Evolutionary conservation across 1,140 invertebrate genomes (phyloP), one percentile per base, ranked within the genome.

Genomic region (Pseudomyrmex pallidus): DNA sequence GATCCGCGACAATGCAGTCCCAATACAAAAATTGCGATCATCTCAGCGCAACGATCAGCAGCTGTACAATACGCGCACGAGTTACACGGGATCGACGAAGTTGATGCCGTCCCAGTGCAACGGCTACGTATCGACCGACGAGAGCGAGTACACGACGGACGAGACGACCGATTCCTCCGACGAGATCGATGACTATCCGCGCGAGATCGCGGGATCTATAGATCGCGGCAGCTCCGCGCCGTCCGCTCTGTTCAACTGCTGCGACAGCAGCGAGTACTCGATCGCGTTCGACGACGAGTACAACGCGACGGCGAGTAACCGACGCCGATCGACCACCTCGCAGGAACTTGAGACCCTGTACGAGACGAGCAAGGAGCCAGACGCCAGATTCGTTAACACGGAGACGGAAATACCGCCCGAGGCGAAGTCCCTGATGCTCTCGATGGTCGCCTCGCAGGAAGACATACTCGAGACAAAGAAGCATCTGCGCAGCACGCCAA

Each of bases 381-480:
- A 89, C 0, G 9, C 80, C 8, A 92, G 88, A 72, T 87, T 68
- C 35, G 9, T 67, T 3, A 86, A 91, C 50, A 84, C 85, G 0
- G 89, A 90, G 2, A 50, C 82, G 1, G 89, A 91, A 2, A 56
- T 89, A 7, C 86, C 80, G 5, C 68, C 48, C 2, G 85, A 92
- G 48, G 62, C 86, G 0, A 92, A 93, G n/a, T 88, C 91, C 1
- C 70, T 89, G 48, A 74, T 92, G 20, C 61, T 93, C 1, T 91
- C 91, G 17, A 92, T 91, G 74, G 74, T 93, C 5, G 85, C 91
- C 22, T 92, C 91, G 0, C 91, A 94, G 35, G 91, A 91, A 7
- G 90, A 93, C 25, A 91, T 93, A 70, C 62, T 92, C 20, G 84
- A 91, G 1, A 91, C 91, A 5, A 92, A 91, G 1, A 94, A 92